phyloP scores from a whole-genome alignment of 2,888 invertebrate genomes.

The Lacanobia wlatinum region DNA sequence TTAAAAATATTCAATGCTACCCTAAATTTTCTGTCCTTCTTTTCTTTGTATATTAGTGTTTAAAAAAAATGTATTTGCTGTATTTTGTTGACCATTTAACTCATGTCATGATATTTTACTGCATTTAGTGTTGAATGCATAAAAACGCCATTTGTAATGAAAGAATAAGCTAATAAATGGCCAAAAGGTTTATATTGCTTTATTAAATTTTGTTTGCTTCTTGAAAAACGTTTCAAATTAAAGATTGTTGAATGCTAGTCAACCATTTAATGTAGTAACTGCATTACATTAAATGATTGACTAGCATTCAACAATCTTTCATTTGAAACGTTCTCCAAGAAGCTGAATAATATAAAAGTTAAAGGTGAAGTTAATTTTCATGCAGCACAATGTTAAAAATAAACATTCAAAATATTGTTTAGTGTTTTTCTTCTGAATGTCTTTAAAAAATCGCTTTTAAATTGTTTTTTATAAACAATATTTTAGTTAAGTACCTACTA shows the following conservation, averaged over 20 bases:
- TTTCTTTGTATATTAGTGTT: no score
- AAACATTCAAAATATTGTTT: constrained; percentile 13
- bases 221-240: no score
- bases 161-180: background rate
- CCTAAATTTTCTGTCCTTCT: no score
- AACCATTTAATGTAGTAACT: no score
- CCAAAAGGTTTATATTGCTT: background rate
- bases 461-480: background rate
- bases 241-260: no score
- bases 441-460: background rate
- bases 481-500: background rate
- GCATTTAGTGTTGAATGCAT: background rate
- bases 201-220: background rate
- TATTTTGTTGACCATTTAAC: background rate
- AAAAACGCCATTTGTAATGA: background rate
- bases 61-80: background rate
- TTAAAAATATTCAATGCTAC: background rate
- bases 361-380: background rate
- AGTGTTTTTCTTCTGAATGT: background rate
- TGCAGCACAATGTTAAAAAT: background rate
- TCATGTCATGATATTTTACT: no score
- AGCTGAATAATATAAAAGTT: background rate
- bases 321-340: background rate
- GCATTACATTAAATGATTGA: no score
- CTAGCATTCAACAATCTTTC: no score